These are phyloP conservation scores for Cheiracanthium punctorium DNA, from an alignment of 2,888 invertebrate species.

Conservation along the genomic window DNA sequence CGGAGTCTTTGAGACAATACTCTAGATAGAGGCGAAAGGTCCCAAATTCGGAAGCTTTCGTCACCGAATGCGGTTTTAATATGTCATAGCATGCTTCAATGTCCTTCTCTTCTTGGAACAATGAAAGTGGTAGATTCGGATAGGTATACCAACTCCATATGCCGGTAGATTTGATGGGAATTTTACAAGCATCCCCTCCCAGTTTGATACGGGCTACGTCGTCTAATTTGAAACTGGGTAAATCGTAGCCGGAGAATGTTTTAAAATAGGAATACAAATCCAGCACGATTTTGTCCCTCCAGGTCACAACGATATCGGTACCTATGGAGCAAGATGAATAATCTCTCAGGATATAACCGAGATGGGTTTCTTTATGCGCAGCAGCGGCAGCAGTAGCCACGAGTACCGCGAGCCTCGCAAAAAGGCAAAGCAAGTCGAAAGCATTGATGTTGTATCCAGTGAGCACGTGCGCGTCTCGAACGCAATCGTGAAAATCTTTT, in stretches of 20 bases:
- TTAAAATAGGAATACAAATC: slow-evolving; percentile 37
- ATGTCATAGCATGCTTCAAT: no score
- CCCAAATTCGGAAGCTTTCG: slow-evolving; percentile 7
- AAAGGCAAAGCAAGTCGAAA: slow-evolving; percentile 34
- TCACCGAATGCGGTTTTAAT: background rate
- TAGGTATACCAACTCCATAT: slow-evolving; percentile 33
- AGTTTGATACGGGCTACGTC: slow-evolving; percentile 33
- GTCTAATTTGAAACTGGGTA: slow-evolving; percentile 9
- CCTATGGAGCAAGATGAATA: slow-evolving; percentile 13
- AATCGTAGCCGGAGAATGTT: slow-evolving; percentile 20
- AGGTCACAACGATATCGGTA: background rate
- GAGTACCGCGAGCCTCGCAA: background rate
- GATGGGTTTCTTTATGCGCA: background rate
- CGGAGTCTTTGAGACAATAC: slow-evolving; percentile 29
- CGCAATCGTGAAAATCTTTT: slow-evolving; percentile 4
- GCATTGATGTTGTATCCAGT: slow-evolving; percentile 44
- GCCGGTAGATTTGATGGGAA: slow-evolving; percentile 22
- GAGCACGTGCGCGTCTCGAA: slow-evolving; percentile 15
- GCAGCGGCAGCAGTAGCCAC: no score
- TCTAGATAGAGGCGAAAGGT: slow-evolving; percentile 23
- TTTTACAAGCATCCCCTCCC: background rate
- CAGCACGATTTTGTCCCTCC: slow-evolving; percentile 19
- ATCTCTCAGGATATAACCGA: background rate
- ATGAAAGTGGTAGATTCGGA: background rate
- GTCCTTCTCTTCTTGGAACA: no score